phyloP scores from a whole-genome alignment of 2,797 vertebrate genomes.

The Premnoplex brunnescens region DNA sequence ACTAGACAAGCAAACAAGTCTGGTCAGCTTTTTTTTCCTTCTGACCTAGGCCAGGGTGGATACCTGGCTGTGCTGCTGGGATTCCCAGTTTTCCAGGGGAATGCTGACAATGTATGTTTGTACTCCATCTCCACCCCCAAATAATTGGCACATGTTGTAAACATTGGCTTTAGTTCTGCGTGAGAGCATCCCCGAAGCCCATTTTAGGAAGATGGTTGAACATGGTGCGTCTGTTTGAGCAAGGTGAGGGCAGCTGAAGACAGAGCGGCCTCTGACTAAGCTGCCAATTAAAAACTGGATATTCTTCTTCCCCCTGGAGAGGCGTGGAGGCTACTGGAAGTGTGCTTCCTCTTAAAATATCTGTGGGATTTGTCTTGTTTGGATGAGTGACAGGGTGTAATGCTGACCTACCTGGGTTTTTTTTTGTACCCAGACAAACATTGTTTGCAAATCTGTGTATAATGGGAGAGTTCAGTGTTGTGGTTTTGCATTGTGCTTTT shows the following conservation, averaged over 20 bases:
- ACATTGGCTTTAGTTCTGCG: neutral
- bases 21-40: neutral
- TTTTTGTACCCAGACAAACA: neutral
- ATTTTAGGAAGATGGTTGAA: neutral
- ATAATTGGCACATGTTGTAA: neutral
- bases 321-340: neutral
- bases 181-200: neutral
- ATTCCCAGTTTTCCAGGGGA: neutral
- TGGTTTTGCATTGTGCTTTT: neutral
- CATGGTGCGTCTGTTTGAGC: neutral
- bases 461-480: neutral
- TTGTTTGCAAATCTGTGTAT: neutral
- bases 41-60: neutral
- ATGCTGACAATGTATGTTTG: neutral
- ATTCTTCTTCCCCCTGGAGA: constrained; percentile 27
- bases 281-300: constrained; percentile 54
- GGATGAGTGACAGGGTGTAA: neutral
- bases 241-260: constrained; percentile 29
- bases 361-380: neutral
- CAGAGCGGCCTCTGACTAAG: neutral
- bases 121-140: neutral
- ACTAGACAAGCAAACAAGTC: neutral
- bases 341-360: constrained; percentile 14
- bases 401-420: neutral
- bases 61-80: neutral